phyloP scores from a whole-genome alignment of 2,888 invertebrate genomes.

The Drosophila fungiperda region DNA sequence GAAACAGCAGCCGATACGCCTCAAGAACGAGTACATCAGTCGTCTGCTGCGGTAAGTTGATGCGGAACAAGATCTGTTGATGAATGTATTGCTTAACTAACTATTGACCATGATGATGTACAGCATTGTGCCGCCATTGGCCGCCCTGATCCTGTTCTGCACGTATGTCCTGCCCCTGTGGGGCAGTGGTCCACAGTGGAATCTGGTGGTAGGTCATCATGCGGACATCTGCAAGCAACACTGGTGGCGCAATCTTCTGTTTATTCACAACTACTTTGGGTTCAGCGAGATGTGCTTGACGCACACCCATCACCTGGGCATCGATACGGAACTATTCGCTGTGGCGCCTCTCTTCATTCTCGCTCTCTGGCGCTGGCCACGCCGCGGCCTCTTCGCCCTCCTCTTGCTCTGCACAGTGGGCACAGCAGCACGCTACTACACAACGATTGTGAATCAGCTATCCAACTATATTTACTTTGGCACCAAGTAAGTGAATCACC shows the following conservation, averaged over 20 bases:
- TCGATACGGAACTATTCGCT: constrained; percentile 89
- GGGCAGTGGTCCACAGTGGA: constrained; percentile 89
- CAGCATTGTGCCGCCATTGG: constrained; percentile 88
- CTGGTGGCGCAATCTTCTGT: constrained; percentile 90
- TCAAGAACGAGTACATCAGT: constrained; percentile 88
- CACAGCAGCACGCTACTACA: constrained; percentile 87
- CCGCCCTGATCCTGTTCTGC: constrained; percentile 88
- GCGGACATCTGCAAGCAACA: constrained; percentile 89
- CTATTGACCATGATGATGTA: background rate
- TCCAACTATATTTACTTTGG: constrained; percentile 90
- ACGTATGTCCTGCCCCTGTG: constrained; percentile 88
- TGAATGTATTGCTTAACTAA: constrained; percentile 36
- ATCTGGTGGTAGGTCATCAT: constrained; percentile 89
- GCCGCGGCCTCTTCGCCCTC: constrained; percentile 86
- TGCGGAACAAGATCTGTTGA: background rate
- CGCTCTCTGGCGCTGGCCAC: constrained; percentile 88
- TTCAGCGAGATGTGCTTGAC: constrained; percentile 90
- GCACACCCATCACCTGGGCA: constrained; percentile 90
- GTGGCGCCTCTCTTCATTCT: constrained; percentile 87
- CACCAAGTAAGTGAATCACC: constrained; percentile 87
- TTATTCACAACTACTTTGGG: constrained; percentile 90
- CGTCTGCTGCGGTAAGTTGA: constrained; percentile 86
- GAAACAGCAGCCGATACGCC: constrained; percentile 86
- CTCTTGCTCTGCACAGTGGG: constrained; percentile 86
- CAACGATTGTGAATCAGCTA: constrained; percentile 87